phyloP scores from a whole-genome alignment of 2,888 invertebrate genomes.

The Cephus runcator region DNA sequence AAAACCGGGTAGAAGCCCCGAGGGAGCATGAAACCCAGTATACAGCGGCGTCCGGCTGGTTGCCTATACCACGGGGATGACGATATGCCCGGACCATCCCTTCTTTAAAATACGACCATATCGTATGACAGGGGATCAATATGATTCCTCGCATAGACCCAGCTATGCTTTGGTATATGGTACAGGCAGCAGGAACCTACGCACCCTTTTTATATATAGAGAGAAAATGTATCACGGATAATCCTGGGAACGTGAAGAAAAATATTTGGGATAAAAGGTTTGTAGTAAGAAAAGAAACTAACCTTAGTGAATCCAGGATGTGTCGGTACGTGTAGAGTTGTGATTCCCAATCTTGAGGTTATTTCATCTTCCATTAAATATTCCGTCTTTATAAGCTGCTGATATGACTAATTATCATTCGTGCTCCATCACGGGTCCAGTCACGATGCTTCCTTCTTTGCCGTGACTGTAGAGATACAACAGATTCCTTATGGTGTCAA shows the following conservation, averaged over 20 bases:
- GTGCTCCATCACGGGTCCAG: not conserved
- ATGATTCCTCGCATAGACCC: not conserved
- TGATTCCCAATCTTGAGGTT: not conserved
- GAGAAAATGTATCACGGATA: not conserved
- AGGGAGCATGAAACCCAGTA: constrained; percentile 17
- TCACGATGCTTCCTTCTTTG: not conserved
- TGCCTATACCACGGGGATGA: constrained; percentile 50
- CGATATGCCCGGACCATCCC: constrained; percentile 23
- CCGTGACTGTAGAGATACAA: not conserved
- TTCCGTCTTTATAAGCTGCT: not conserved
- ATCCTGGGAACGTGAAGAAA: not conserved
- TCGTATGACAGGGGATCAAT: constrained; percentile 34
- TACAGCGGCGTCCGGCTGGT: constrained; percentile 50
- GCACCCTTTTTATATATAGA: not conserved
- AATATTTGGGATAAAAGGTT: not conserved
- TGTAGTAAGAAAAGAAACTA: not conserved
- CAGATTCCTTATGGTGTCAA: not conserved
- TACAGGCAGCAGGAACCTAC: not conserved
- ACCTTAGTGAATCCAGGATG: not conserved
- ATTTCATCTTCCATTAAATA: not conserved
- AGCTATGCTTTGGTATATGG: not conserved
- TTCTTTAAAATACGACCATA: constrained; percentile 30
- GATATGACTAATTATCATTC: not conserved
- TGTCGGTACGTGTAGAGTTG: not conserved
- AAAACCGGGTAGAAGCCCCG: constrained; percentile 11